A percentile compares a stretch with the other conserved stretches of the same genome.
phyloP scores from a whole-genome alignment of 2,888 invertebrate genomes.

The Leptinotarsa juncta region DNA sequence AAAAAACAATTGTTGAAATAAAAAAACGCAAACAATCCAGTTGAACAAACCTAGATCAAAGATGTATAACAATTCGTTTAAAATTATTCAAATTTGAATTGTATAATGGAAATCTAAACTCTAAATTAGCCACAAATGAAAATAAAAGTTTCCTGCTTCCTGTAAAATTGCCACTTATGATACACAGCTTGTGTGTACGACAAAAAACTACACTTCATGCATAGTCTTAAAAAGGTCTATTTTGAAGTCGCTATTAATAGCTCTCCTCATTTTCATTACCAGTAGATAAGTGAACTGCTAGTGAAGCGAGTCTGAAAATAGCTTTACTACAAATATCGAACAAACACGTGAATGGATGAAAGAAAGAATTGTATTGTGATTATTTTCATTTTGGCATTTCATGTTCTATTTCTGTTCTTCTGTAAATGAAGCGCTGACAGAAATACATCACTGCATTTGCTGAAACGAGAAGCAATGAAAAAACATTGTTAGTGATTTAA shows the following conservation, averaged over 20 bases:
- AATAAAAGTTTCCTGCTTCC: not conserved
- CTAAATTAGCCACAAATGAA: not conserved
- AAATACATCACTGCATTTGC: too few species aligned
- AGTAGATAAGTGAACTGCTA: constrained; percentile 8
- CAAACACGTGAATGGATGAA: constrained; percentile 6
- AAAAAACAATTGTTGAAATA: too few species aligned
- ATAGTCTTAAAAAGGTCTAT: constrained; percentile 16
- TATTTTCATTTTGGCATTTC: not conserved
- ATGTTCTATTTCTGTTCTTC: too few species aligned
- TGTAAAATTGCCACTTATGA: not conserved
- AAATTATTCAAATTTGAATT: too few species aligned
- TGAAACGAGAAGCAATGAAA: too few species aligned
- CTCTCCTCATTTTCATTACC: constrained; percentile 2
- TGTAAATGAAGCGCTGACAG: too few species aligned
- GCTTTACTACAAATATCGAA: not conserved
- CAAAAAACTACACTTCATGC: not conserved
- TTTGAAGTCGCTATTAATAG: constrained; percentile 7
- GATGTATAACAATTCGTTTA: too few species aligned
- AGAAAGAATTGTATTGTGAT: not conserved
- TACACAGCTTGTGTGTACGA: not conserved
- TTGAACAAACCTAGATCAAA: too few species aligned
- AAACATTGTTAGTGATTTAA: too few species aligned
- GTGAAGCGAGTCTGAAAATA: not conserved
- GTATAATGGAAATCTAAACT: too few species aligned
- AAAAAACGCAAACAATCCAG: too few species aligned